Base-by-base conservation (phyloP, 2,113 vertebrate genomes). In the Corythornis madagascariensis region DNA sequence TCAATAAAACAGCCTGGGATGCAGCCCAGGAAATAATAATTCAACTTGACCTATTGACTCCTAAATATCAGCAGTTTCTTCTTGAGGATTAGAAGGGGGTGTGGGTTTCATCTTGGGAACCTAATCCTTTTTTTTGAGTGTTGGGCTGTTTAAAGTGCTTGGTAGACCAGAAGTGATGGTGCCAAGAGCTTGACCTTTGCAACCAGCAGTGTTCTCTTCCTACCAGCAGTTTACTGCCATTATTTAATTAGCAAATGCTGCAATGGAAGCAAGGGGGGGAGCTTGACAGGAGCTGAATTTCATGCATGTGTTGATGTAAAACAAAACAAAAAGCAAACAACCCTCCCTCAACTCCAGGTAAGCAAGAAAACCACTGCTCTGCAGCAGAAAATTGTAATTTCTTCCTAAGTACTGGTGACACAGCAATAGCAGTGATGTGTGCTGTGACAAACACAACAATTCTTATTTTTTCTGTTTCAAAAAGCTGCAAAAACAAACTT, bases 21-120 rank as follows among this genome's bases (percentile, higher is more conserved):
- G 43, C 1, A 3, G 53, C 16, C 31, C 74, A 66, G 91, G 92
- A 88, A 92, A 76, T 66, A 89, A 92, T 86, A 89, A 92, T 86
- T 82, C 59, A 86, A 88, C 48, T 47, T 89, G 71, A 79, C 81
- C 77, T 89, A 31, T 40, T 85, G 89, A 31, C 38, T 71, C 63
- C 42, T 75, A 73, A 85, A 47, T 76, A 75, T 5, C 67, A 92
- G 76, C 28, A 28, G 66, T 77, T 95, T 67, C 31, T 75, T 89
- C 74, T 75, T 69, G 24, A 79, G 60, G 33, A 38, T 59, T 47
- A 21, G 45, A 53, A 65, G 67, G 50, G 63, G 50, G 63, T 60
- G 61, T 64, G 61, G 70, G 19, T 42, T 93, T 83, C 88, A 52
- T 52, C 60, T 47, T 56, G 75, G 92, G 72, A 94, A 74, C 65